Conservation (phyloP, 2,797 vertebrate species). For the Parauchenoglanis ngamensis region DNA sequence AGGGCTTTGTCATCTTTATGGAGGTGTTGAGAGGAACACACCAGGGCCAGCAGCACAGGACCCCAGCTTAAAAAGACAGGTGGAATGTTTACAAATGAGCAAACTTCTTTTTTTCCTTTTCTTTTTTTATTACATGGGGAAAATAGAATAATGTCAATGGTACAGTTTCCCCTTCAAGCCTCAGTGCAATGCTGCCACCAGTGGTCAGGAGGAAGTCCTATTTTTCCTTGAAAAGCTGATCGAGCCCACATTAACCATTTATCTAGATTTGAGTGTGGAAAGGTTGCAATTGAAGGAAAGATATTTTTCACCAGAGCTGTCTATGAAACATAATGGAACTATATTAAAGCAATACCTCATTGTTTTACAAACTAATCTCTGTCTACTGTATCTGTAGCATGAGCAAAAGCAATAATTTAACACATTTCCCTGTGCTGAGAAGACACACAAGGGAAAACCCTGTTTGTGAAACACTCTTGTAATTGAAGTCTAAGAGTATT, state of each 20-base stretch:
- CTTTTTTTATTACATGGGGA: background rate
- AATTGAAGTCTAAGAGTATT: background rate
- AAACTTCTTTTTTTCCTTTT: background rate
- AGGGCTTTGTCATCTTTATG: constrained; percentile 80
- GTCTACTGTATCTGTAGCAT: background rate
- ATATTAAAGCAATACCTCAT: background rate
- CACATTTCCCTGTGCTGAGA: background rate
- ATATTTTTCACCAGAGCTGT: background rate
- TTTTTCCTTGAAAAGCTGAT: background rate
- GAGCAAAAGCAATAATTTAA: background rate
- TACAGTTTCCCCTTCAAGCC: background rate
- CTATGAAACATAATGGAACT: background rate
- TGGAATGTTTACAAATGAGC: constrained; percentile 3
- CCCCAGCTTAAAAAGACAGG: constrained; percentile 40
- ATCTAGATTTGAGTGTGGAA: background rate
- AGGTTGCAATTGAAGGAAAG: background rate
- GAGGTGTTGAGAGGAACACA: constrained; percentile 78
- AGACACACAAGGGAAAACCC: background rate
- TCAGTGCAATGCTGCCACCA: constrained; percentile 25
- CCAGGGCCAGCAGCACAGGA: constrained; percentile 67
- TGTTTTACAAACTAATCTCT: background rate
- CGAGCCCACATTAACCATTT: background rate
- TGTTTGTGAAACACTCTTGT: background rate
- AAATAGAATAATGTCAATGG: background rate
- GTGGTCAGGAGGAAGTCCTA: constrained; percentile 17